phyloP scores from a whole-genome alignment of 2,888 invertebrate species.

The Galerucella calmariensis region DNA sequence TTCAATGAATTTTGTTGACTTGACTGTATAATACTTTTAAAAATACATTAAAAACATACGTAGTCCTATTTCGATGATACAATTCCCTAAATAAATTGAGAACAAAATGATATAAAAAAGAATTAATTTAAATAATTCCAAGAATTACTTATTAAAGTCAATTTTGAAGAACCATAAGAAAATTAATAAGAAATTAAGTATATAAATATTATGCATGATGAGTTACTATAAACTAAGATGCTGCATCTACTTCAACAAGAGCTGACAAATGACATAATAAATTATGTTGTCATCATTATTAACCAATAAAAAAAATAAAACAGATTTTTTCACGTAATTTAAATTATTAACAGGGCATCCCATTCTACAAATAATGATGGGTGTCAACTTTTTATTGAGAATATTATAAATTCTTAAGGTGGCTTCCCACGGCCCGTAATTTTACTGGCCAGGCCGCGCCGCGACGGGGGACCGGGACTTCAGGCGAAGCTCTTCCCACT shows the following conservation, averaged over 20 bases:
- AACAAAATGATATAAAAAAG: neutral
- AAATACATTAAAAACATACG: constrained; percentile 4
- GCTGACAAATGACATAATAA: constrained; percentile 25
- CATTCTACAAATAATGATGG: no score
- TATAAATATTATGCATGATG: constrained; percentile 28
- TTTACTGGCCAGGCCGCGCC: no score
- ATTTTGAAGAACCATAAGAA: constrained; percentile 9
- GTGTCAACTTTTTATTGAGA: no score
- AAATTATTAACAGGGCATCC: neutral
- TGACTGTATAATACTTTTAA: neutral
- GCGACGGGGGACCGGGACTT: no score
- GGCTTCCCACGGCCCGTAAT: no score
- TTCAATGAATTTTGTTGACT: no score
- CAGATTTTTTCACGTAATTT: constrained; percentile 1
- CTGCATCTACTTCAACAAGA: constrained; percentile 32
- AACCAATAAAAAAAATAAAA: neutral
- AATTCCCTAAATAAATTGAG: neutral
- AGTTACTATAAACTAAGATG: constrained; percentile 27
- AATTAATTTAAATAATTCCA: no score
- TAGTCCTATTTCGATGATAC: neutral
- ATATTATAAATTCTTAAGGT: no score
- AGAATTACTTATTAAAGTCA: constrained; percentile 6
- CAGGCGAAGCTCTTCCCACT: no score
- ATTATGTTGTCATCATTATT: neutral
- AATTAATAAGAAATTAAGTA: neutral